A percentile compares a stretch with the other conserved stretches of the same genome.
Conservation (phyloP, 2,797 vertebrate species). For the Rhadinocentrus ornatus region DNA sequence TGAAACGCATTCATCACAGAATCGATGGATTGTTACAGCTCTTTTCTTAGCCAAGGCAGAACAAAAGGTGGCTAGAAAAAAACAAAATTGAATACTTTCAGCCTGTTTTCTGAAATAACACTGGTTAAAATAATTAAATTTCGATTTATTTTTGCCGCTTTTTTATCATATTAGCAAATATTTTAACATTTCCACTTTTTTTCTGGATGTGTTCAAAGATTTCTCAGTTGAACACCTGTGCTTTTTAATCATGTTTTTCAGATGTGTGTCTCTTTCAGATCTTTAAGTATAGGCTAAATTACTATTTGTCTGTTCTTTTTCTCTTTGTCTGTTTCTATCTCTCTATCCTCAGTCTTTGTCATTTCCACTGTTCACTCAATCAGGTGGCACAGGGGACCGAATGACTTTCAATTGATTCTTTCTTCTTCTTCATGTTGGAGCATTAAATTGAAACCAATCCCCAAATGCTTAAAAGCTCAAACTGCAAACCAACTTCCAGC, state of each 20-base stretch:
- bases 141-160: no score
- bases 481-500: slow-evolving; percentile 53
- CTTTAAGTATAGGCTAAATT: slow-evolving; percentile 36
- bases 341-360: slow-evolving; percentile 24
- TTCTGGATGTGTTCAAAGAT: slow-evolving; percentile 23
- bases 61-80: no score
- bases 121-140: no score
- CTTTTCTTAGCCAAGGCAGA: no score
- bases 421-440: slow-evolving; percentile 46
- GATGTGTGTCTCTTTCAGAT: slow-evolving; percentile 36
- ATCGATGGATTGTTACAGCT: no score
- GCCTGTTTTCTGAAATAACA: no score
- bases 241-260: slow-evolving; percentile 51
- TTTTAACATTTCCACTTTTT: no score
- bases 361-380: slow-evolving; percentile 46
- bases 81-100: no score
- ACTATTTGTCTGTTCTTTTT: slow-evolving; percentile 29
- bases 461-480: slow-evolving; percentile 67
- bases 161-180: not conserved
- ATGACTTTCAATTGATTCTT: slow-evolving; percentile 73
- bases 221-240: slow-evolving; percentile 46
- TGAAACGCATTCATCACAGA: no score
- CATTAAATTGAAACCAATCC: slow-evolving; percentile 76
- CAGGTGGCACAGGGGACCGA: slow-evolving; percentile 65
- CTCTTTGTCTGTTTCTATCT: slow-evolving; percentile 7